phyloP scores from a whole-genome alignment of 2,888 invertebrate genomes.

The Drosophila mercatorum region DNA sequence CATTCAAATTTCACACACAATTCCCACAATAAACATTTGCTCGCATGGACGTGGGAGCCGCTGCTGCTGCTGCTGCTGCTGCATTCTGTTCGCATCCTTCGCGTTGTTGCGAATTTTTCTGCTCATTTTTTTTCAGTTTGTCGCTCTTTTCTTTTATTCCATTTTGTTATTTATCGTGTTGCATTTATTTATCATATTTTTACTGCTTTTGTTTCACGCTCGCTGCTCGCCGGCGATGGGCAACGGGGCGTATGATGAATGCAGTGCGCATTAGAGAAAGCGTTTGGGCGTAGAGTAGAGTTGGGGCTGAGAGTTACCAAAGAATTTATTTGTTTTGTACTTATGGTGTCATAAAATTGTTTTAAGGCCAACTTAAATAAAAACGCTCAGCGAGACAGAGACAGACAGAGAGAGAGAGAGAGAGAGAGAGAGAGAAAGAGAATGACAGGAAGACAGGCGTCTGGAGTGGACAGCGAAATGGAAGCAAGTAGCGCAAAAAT shows the following conservation, averaged over 20 bases:
- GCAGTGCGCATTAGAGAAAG: slow-evolving; percentile 69
- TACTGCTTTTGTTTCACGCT: slow-evolving; percentile 56
- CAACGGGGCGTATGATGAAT: slow-evolving; percentile 76
- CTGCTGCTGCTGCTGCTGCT: slow-evolving; percentile 32
- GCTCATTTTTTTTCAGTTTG: slow-evolving; percentile 11
- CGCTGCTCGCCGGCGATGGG: slow-evolving; percentile 33
- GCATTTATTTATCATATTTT: slow-evolving; percentile 74
- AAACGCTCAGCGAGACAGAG: slow-evolving; percentile 31
- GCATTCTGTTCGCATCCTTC: slow-evolving; percentile 55
- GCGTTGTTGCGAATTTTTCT: slow-evolving; percentile 42
- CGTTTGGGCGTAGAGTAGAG: slow-evolving; percentile 19
- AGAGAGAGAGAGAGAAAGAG: neutral
- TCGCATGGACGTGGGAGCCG: slow-evolving; percentile 17
- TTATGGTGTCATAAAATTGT: slow-evolving; percentile 78
- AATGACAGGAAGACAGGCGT: slow-evolving; percentile 16
- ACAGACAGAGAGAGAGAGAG: neutral
- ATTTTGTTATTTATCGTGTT: slow-evolving; percentile 33
- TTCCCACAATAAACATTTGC: neutral
- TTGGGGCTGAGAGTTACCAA: slow-evolving; percentile 27
- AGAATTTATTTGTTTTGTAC: slow-evolving; percentile 77
- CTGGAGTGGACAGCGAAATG: slow-evolving; percentile 40
- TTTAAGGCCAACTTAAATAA: slow-evolving; percentile 73
- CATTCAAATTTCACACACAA: neutral
- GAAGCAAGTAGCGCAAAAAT: slow-evolving; percentile 38
- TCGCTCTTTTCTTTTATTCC: slow-evolving; percentile 10